phyloP scores from a whole-genome alignment of 1,140 invertebrate species.

The Ladona fulva region DNA sequence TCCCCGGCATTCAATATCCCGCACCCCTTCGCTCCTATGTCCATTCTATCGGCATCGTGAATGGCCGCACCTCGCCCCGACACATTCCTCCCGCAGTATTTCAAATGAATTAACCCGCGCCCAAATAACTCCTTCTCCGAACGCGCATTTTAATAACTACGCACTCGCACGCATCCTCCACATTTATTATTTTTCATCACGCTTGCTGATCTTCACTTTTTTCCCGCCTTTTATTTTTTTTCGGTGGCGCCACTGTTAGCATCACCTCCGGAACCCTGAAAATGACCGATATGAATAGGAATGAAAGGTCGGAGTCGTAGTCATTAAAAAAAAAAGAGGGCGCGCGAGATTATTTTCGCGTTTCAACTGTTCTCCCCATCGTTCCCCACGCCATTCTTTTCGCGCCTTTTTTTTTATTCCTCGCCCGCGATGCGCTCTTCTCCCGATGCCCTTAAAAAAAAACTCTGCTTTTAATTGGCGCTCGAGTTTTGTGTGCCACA shows the following conservation, averaged over 20 bases:
- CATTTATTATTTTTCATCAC: not conserved
- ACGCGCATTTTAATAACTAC: no score
- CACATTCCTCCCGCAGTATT: no score
- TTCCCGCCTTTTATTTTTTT: not conserved
- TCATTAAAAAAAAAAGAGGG: not conserved
- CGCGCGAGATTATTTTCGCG: not conserved
- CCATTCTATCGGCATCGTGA: no score
- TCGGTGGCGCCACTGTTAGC: not conserved
- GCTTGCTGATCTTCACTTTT: not conserved
- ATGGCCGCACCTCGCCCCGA: no score
- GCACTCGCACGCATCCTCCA: no score
- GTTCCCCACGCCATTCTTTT: no score
- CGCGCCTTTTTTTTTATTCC: no score
- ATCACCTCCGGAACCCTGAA: not conserved
- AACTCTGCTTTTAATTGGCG: not conserved
- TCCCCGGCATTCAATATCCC: no score
- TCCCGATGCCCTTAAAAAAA: not conserved
- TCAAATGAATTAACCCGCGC: no score
- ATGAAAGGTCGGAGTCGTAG: not conserved
- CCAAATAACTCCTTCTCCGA: no score
- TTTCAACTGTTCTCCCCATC: not conserved
- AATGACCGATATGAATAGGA: slow-evolving; percentile 1
- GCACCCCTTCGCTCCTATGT: no score
- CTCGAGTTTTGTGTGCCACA: not conserved
- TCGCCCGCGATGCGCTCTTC: not conserved